Percentiles rank a stretch among this genome's conserved stretches.
Evolutionary conservation across 2,888 invertebrate species (phyloP).

Genomic region (Xestia sexstrigata): DNA sequence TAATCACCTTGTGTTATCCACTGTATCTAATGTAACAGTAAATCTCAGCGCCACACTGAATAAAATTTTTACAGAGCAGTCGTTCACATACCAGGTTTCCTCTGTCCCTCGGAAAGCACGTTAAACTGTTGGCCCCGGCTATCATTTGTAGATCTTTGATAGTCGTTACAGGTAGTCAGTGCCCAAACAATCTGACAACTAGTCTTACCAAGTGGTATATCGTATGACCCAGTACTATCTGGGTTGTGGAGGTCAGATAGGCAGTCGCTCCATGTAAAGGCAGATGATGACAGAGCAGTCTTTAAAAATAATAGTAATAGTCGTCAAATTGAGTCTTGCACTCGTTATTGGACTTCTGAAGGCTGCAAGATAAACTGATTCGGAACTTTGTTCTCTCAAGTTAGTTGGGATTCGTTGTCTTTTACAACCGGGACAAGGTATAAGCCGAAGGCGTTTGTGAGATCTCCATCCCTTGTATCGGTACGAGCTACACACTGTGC

Average conservation of each 20-base stretch:
- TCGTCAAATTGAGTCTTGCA: conserved; percentile 58
- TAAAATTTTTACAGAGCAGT: not conserved
- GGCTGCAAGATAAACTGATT: conserved; percentile 75
- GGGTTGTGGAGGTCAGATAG: too few relatives aligned
- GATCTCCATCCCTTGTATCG: not conserved
- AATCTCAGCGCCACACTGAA: not conserved
- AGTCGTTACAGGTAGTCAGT: too few relatives aligned
- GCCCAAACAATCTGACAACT: too few relatives aligned
- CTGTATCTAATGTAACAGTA: not conserved
- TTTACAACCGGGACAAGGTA: conserved; percentile 54
- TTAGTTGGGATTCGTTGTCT: conserved; percentile 68
- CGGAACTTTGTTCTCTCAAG: conserved; percentile 72
- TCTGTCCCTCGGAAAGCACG: too few relatives aligned
- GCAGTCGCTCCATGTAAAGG: too few relatives aligned
- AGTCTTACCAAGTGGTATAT: too few relatives aligned
- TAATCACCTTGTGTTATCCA: not conserved
- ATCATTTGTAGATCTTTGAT: too few relatives aligned
- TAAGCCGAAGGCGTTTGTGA: not conserved
- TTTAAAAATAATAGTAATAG: conserved; percentile 46
- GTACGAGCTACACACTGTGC: not conserved
- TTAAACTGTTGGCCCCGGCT: too few relatives aligned
- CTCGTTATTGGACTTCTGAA: conserved; percentile 70
- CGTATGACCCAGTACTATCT: too few relatives aligned
- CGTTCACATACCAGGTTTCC: too few relatives aligned
- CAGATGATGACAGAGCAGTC: not conserved